A percentile compares a stretch with the other conserved stretches of the same genome.
Evolutionary conservation across 2,888 invertebrate genomes (phyloP).

Genomic region (Drosophila hamatofila): DNA sequence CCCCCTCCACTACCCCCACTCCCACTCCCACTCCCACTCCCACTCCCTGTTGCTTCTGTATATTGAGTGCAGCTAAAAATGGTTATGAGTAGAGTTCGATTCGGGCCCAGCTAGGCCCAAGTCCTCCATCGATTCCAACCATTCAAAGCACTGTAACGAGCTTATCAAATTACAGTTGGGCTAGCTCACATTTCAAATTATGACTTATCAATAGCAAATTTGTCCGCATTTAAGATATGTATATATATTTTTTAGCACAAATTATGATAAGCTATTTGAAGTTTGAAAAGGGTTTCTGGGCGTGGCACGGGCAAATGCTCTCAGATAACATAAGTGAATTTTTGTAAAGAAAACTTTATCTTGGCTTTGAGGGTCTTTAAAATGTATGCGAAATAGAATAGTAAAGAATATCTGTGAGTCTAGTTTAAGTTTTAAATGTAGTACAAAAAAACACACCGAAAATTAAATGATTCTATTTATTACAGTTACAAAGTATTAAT

Average conservation of each 20-base stretch:
- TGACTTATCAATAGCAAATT: conserved; percentile 8
- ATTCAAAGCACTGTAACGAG: background rate
- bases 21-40: too few species aligned
- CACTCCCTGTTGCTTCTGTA: background rate
- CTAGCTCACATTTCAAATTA: conserved; percentile 1
- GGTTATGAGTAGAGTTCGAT: background rate
- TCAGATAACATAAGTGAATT: background rate
- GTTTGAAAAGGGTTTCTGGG: background rate
- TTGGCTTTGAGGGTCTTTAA: background rate
- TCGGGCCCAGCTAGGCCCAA: too few species aligned
- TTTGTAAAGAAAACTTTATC: background rate
- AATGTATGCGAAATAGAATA: too few species aligned
- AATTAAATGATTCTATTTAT: too few species aligned
- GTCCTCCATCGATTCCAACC: too few species aligned
- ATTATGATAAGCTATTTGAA: background rate
- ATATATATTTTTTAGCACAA: background rate
- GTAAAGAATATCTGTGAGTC: too few species aligned
- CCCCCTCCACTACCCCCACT: background rate
- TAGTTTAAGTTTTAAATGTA: too few species aligned
- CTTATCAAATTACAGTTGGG: conserved; percentile 6
- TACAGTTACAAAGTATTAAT: too few species aligned
- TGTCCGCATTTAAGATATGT: background rate
- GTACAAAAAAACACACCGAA: too few species aligned
- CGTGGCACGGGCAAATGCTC: background rate
- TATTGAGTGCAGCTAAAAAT: background rate